Percentiles rank a stretch among this genome's conserved stretches.
These are phyloP conservation scores for Drosophila cyrtoloma DNA, from an alignment of 2,888 invertebrate species.

Conservation along the genomic window DNA sequence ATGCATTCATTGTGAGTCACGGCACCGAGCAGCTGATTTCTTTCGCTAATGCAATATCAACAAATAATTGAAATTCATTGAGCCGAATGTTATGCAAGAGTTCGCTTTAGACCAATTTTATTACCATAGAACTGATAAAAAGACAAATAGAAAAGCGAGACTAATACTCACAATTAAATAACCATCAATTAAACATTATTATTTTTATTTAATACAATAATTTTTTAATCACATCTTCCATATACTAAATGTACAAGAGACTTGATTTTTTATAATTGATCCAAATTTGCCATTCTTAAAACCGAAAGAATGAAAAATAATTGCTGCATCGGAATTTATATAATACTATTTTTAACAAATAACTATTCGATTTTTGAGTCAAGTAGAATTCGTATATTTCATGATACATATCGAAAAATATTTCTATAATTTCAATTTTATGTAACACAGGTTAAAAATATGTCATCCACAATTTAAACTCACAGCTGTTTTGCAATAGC, in stretches of 20 bases:
- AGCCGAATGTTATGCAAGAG: constrained; percentile 40
- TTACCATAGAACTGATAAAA: background rate
- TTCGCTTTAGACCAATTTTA: background rate
- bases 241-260: background rate
- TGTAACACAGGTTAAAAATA: background rate
- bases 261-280: background rate
- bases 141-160: background rate
- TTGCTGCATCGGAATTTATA: background rate
- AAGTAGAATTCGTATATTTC: background rate
- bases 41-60: constrained; percentile 39
- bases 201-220: background rate
- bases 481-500: background rate
- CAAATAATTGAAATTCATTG: constrained; percentile 15
- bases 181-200: background rate
- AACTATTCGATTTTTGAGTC: background rate
- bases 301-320: background rate
- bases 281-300: background rate
- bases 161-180: background rate
- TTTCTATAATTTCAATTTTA: background rate
- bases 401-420: background rate
- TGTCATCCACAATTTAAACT: background rate
- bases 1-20: constrained; percentile 64
- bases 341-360: fast-evolving
- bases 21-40: constrained; percentile 55
- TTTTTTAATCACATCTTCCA: background rate